Evolutionary conservation across 2,888 invertebrate genomes (phyloP), one percentile per base, ranked within the genome.

Genomic region (Emmelina monodactyla): DNA sequence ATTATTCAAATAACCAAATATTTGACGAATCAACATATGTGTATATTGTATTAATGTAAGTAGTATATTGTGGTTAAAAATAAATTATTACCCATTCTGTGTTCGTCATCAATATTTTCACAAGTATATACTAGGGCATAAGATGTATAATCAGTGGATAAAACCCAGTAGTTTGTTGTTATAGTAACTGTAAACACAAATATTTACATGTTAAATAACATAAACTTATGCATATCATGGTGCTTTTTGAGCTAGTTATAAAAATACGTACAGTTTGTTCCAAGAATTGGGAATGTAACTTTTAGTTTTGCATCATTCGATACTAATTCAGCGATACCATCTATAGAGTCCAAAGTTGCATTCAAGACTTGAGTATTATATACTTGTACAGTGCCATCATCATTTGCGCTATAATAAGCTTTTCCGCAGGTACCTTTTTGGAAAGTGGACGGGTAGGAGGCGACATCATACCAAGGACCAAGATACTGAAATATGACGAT

Each of bases 81-180:
- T n/a, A 16, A 28, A 29, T 2, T 14, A 22, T 43, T 44, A 56
- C 58, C 53, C 53, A 47, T 46, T 42, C 55, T 47, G 28, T 43
- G 45, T 14, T 59, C 46, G 2, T 10, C 15, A 31, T 48, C 32
- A 6, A 55, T 34, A 16, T 83, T 70, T 2, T 60, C 57, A 47
- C 87, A 87, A 31, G 83, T 83, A 76, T 85, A 87, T 1, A 85
- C 82, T 2, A 86, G 75, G 1, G 85, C 67, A 44, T 82, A 87
- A 39, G 68, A 70, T 0, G 65, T 62, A 50, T 87, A 67, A 38
- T 86, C 86, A 0, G 86, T 85, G 28, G 75, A 82, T 12, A 86
- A 28, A 10, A 89, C 67, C 86, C 86, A 88, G 53, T 88, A 75
- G 25, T 64, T 57, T 1, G 61, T 51, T 3, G 34, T 28, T 4